Conservation (phyloP, 2,888 invertebrate genomes). For the Hypomecis atomaria region DNA sequence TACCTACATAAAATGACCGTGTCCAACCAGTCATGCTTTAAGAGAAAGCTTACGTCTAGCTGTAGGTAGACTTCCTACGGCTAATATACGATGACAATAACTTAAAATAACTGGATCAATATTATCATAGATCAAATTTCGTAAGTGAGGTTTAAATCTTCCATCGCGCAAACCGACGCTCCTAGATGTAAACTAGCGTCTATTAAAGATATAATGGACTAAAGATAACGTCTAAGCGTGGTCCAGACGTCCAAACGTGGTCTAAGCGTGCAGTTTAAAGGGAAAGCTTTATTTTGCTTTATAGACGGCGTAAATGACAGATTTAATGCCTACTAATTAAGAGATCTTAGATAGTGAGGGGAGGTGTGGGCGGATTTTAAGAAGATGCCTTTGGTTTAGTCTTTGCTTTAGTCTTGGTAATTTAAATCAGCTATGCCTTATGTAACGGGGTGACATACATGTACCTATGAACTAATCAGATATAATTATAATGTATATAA, state of each 20-base stretch:
- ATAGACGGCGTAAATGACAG: slow-evolving; percentile 73
- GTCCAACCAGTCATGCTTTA: no score
- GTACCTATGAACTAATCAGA: no score
- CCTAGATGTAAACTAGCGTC: slow-evolving; percentile 66
- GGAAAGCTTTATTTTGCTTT: slow-evolving; percentile 67
- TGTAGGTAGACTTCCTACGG: no score
- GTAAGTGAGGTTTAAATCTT: slow-evolving; percentile 28
- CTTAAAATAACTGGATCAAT: no score
- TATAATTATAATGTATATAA: no score
- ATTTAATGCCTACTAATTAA: slow-evolving; percentile 80
- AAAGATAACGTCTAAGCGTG: slow-evolving; percentile 72
- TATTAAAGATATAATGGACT: slow-evolving; percentile 76
- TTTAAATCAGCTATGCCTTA: no score
- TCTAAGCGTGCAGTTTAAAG: slow-evolving; percentile 68
- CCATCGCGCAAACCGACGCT: slow-evolving; percentile 37
- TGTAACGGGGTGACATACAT: no score
- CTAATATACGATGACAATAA: no score
- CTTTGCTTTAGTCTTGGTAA: no score
- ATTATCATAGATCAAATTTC: background rate
- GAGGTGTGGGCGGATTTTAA: slow-evolving; percentile 19
- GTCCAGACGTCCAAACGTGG: slow-evolving; percentile 57
- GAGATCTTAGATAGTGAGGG: slow-evolving; percentile 51
- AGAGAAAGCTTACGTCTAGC: no score
- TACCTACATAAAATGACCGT: no score
- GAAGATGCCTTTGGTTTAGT: no score